Evolutionary conservation across 1,140 invertebrate genomes (phyloP).

Genomic region (Heliconius hewitsoni): DNA sequence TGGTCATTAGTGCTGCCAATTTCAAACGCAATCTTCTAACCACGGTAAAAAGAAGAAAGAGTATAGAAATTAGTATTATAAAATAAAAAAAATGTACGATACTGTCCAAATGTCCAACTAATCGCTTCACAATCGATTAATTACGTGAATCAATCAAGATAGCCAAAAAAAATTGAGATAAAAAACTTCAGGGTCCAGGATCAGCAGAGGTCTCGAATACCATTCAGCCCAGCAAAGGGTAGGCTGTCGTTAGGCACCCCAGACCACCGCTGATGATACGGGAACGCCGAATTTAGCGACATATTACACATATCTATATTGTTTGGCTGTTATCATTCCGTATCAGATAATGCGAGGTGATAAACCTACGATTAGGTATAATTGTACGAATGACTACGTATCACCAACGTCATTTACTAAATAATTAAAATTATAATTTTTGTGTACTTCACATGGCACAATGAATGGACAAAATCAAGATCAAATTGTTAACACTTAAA

Average conservation of each 20-base stretch:
- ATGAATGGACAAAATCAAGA: too few relatives aligned
- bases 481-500: too few relatives aligned
- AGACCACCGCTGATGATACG: conserved; percentile 77
- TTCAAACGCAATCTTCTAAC: not conserved
- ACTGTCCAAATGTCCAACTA: conserved; percentile 5
- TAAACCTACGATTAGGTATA: conserved; percentile 46
- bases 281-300: conserved; percentile 57
- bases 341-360: conserved; percentile 61
- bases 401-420: conserved; percentile 18
- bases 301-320: conserved; percentile 55
- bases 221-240: conserved; percentile 62
- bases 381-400: conserved; percentile 48
- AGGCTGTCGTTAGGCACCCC: conserved; percentile 65
- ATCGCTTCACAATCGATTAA: conserved; percentile 56
- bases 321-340: conserved; percentile 56
- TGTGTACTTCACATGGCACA: too few relatives aligned
- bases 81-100: not conserved
- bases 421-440: conserved; percentile 23
- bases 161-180: conserved; percentile 63
- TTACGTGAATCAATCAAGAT: conserved; percentile 69
- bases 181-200: conserved; percentile 68
- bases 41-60: not conserved
- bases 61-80: not conserved
- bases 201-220: conserved; percentile 82
- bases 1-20: conserved; percentile 17